Evolutionary conservation across 2,113 vertebrate species (phyloP).

Genomic region (Sceloporus undulatus): DNA sequence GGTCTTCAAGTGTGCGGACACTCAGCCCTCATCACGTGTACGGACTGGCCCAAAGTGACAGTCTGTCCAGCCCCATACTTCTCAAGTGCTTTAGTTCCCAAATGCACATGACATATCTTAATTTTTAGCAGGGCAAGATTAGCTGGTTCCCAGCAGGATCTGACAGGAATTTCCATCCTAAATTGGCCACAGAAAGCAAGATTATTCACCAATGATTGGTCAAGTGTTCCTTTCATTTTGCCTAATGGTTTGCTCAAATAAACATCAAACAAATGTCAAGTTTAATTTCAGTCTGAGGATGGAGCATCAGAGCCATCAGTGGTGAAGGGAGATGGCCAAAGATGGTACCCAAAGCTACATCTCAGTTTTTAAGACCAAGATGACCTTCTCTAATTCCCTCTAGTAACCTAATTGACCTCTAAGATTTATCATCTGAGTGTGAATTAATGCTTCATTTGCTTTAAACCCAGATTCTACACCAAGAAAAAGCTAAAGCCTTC

Average conservation of each 20-base stretch:
- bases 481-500: not conserved
- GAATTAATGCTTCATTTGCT: not conserved
- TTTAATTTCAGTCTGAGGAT: not conserved
- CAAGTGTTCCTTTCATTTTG: not conserved
- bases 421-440: not conserved
- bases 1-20: too few species aligned
- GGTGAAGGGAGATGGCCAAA: not conserved
- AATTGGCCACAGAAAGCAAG: not conserved
- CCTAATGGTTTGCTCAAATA: not conserved
- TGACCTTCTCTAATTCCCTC: not conserved
- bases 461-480: not conserved
- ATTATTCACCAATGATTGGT: not conserved
- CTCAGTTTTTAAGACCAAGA: not conserved
- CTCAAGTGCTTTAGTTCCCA: not conserved
- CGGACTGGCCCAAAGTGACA: too few species aligned
- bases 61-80: not conserved
- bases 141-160: not conserved
- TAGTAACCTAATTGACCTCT: not conserved
- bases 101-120: not conserved
- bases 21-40: too few species aligned
- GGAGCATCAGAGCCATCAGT: not conserved
- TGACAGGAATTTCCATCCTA: not conserved
- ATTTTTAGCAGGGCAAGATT: too few species aligned
- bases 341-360: not conserved
- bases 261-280: not conserved